Base-by-base conservation (phyloP, 1,140 invertebrate genomes). In the Tetragnatha versicolor region DNA sequence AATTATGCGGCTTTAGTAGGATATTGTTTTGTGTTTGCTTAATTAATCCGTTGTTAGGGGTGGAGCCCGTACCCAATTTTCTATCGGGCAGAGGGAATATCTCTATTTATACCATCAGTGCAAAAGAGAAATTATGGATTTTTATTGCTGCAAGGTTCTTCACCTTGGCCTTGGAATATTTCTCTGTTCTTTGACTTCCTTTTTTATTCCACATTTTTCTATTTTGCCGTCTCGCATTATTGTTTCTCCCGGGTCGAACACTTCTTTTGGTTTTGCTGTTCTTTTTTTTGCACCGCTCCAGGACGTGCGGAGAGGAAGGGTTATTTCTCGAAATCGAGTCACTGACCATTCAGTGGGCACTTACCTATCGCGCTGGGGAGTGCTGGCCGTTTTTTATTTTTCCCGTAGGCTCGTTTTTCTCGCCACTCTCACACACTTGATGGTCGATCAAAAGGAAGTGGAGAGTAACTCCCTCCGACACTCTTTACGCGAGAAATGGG, bases 161-260 rank as follows among this genome's bases (percentile, higher is more conserved):
- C 60, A 77, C 73, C 73, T 66, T 77, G 61, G 33, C 73, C 73
- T 77, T 77, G 73, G 66, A 66, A 77, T 77, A 58, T 33, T 77
- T 66, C 45, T 66, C 73, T 77, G 73, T 77, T 77, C 70, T 75
- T 75, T 75, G 70, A 75, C 70, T 75, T 63, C 70, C 27, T 63
- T 75, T 75, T 60, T 73, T 73, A 55, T 73, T 55, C 31, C n/a
- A 73, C 25, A 45, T 60, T 73, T 73, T 60, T 60, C 51, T 73
- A 69, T 69, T 69, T 73, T 47, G 53, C 27, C 53, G 55, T 75
- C 70, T 75, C 70, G 53, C 58, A 42, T 61, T 61, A 75, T 61
- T 61, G 55, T 75, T 63, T 61, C 70, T 45, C 70, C 27, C 58
- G n/a, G 55, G 58, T 75, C 70, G 63, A 58, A 63, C 45, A 75